A percentile compares a stretch with the other conserved stretches of the same genome.
Conservation (phyloP, 2,888 invertebrate genomes). For the Amiota minor region DNA sequence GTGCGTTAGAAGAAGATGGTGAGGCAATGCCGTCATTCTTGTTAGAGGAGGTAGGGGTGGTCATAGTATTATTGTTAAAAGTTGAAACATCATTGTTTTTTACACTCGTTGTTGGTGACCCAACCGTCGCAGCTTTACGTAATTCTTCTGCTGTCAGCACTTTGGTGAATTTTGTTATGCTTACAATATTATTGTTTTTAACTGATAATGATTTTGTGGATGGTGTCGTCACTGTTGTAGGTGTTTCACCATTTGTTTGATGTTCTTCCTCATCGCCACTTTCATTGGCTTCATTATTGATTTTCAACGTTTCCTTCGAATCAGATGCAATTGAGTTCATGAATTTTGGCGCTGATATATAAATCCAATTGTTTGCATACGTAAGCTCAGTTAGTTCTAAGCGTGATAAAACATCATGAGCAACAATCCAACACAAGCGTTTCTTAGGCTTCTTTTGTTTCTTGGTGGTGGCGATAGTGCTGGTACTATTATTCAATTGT, state of each 20-base stretch:
- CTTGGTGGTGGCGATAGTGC: conserved; percentile 43
- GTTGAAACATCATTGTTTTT: too few species aligned
- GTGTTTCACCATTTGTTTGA: too few species aligned
- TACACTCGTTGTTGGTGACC: background rate
- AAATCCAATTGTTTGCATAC: conserved; percentile 77
- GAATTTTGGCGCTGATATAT: conserved; percentile 70
- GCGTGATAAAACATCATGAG: conserved; percentile 75
- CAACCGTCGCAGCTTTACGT: conserved; percentile 22
- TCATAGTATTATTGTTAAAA: background rate
- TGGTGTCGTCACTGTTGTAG: conserved; percentile 15
- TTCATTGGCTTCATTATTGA: too few species aligned
- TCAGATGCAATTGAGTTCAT: conserved; percentile 29
- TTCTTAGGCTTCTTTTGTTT: conserved; percentile 71
- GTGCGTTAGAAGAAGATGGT: background rate
- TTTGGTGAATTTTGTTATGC: background rate
- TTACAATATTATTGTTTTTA: background rate
- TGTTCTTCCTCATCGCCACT: too few species aligned
- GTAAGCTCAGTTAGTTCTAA: conserved; percentile 75
- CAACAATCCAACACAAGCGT: conserved; percentile 80
- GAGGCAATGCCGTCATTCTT: background rate
- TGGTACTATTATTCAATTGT: background rate
- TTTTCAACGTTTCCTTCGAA: conserved; percentile 20
- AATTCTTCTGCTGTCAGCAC: background rate
- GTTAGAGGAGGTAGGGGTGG: background rate
- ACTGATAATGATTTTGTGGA: background rate